Evolutionary conservation across 2,797 vertebrate species (phyloP).

Genomic region (Pipistrellus pygmaeus): DNA sequence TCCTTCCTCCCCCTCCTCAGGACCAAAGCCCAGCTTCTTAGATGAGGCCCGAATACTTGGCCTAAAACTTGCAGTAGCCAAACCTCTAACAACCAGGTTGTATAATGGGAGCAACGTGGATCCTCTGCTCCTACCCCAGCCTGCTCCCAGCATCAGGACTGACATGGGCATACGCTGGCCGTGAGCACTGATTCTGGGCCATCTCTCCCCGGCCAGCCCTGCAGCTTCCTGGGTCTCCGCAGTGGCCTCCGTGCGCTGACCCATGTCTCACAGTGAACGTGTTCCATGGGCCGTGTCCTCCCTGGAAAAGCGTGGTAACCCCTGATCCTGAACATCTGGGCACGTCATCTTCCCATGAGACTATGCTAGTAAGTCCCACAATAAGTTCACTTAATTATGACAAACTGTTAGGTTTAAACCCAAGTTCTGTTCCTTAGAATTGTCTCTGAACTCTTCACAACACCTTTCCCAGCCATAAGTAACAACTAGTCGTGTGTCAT

Average conservation of each 20-base stretch:
- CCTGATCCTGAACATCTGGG: not conserved
- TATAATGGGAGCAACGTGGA: not conserved
- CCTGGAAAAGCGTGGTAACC: not conserved
- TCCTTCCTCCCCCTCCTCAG: not conserved
- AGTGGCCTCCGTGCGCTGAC: not conserved
- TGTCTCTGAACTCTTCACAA: not conserved
- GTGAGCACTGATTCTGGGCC: constrained; percentile 20
- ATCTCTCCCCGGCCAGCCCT: not conserved
- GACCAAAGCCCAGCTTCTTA: not conserved
- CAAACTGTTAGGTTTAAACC: not conserved
- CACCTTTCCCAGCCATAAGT: not conserved
- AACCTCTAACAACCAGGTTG: not conserved
- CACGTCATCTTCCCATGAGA: not conserved
- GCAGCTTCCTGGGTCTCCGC: not conserved
- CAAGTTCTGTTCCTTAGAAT: not conserved
- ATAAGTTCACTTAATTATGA: not conserved
- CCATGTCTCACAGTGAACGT: not conserved
- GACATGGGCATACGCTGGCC: not conserved
- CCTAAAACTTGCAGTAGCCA: not conserved
- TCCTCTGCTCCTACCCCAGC: not conserved
- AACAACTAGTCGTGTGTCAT: not conserved
- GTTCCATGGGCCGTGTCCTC: not conserved
- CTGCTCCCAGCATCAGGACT: constrained; percentile 32
- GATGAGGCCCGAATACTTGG: not conserved
- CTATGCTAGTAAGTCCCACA: not conserved